Percentiles rank a stretch among this genome's conserved stretches.
Conservation (phyloP, 2,888 invertebrate genomes). For the Cryptophagus acutangulus region DNA sequence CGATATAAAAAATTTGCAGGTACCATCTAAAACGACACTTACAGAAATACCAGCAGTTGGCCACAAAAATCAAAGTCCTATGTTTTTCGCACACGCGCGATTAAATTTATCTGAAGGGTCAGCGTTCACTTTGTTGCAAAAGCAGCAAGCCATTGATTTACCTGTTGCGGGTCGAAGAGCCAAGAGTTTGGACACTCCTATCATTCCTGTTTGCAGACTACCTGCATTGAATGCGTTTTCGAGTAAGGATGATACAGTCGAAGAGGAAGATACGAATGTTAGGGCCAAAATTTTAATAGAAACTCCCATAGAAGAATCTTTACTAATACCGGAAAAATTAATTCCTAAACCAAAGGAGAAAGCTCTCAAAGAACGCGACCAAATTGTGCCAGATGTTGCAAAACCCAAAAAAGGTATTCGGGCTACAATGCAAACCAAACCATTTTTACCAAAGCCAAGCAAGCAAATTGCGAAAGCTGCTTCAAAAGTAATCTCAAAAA, state of each 20-base stretch:
- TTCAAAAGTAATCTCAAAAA: constrained; percentile 20
- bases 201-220: constrained; percentile 71
- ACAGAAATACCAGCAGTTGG: constrained; percentile 66
- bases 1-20: constrained; percentile 43
- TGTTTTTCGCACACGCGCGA: constrained; percentile 73
- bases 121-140: constrained; percentile 66
- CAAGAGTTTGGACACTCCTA: constrained; percentile 79
- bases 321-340: no score
- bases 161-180: constrained; percentile 71
- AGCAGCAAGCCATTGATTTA: constrained; percentile 72
- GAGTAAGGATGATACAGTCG: constrained; percentile 84
- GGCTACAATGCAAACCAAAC: constrained; percentile 27
- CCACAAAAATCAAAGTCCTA: constrained; percentile 70
- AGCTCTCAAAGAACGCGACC: constrained; percentile 44
- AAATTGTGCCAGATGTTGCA: constrained; percentile 47
- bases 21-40: constrained; percentile 52
- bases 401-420: constrained; percentile 33
- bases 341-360: constrained; percentile 13
- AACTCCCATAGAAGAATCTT: constrained; percentile 43
- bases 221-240: constrained; percentile 83
- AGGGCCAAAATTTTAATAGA: constrained; percentile 33
- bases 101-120: constrained; percentile 82
- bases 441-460: constrained; percentile 13
- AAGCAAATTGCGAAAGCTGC: constrained; percentile 16
- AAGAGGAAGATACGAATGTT: constrained; percentile 60